A percentile compares a stretch with the other conserved stretches of the same genome.
These are phyloP conservation scores for Oceanodroma leucorhoa DNA, from an alignment of 2,797 vertebrate species.

Conservation along the genomic window DNA sequence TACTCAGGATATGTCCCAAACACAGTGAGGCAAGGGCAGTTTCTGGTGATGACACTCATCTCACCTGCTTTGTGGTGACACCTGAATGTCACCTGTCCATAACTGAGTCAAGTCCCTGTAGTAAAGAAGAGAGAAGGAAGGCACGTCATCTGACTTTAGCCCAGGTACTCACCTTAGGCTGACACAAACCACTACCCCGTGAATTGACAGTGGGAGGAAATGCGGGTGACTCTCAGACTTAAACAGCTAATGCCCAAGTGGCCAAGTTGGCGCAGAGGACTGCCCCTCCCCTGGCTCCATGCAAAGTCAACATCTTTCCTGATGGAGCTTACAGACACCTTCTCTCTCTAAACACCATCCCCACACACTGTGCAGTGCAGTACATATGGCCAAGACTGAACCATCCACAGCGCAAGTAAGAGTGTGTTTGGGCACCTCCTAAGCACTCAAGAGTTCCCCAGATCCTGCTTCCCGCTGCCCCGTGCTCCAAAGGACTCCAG, in stretches of 20 bases:
- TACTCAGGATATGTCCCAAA: background rate
- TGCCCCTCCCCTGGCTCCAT: background rate
- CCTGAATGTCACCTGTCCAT: background rate
- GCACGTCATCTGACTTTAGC: background rate
- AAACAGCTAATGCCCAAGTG: background rate
- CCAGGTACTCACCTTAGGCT: background rate
- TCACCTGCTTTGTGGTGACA: background rate
- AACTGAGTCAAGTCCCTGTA: background rate
- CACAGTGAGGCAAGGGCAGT: background rate
- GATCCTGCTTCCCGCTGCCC: fast-evolving
- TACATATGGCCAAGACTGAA: background rate
- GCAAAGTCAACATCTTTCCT: background rate
- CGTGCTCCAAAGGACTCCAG: background rate
- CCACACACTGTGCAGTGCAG: background rate
- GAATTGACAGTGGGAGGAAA: background rate
- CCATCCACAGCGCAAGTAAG: fast-evolving
- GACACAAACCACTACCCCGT: background rate
- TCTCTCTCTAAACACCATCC: background rate
- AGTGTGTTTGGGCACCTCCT: background rate
- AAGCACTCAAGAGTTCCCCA: background rate
- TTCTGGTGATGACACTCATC: background rate
- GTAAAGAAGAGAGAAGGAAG: background rate
- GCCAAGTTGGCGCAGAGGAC: background rate
- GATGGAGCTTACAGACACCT: background rate
- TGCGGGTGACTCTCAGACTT: background rate